A percentile compares a stretch with the other conserved stretches of the same genome.
These are phyloP conservation scores for Campoplex capitator DNA, from an alignment of 2,888 invertebrate genomes.

Conservation along the genomic window DNA sequence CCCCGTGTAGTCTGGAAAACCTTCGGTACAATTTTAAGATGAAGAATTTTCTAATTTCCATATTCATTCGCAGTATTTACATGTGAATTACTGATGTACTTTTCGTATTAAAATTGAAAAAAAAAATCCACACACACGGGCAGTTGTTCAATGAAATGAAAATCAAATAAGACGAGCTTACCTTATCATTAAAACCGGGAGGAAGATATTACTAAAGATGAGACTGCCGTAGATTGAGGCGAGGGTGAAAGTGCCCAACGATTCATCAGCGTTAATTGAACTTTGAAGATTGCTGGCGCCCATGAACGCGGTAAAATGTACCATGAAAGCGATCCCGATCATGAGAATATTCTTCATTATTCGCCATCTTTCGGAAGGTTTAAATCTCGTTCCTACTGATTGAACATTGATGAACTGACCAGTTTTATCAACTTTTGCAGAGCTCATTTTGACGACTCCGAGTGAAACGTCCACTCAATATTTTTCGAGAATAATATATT, in stretches of 20 bases:
- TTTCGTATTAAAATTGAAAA: not conserved
- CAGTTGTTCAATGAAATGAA: not conserved
- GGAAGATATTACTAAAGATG: slow-evolving; percentile 95
- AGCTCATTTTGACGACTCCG: slow-evolving; percentile 56
- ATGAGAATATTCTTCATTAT: slow-evolving; percentile 94
- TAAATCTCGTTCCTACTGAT: slow-evolving; percentile 69
- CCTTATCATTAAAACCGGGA: slow-evolving; percentile 94
- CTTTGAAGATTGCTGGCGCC: slow-evolving; percentile 94
- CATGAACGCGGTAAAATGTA: slow-evolving; percentile 96
- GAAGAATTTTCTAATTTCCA: not conserved
- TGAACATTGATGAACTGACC: slow-evolving; percentile 75
- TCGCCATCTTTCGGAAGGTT: slow-evolving; percentile 89
- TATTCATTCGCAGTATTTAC: not conserved
- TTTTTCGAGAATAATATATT: not conserved
- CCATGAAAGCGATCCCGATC: slow-evolving; percentile 95
- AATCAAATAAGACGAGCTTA: slow-evolving; percentile 82
- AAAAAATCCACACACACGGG: not conserved
- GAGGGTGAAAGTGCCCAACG: slow-evolving; percentile 93
- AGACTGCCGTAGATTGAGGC: slow-evolving; percentile 95
- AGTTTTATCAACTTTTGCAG: slow-evolving; percentile 60
- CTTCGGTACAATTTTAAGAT: not conserved
- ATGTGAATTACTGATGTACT: not conserved
- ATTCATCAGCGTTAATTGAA: slow-evolving; percentile 93
- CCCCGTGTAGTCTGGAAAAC: not conserved
- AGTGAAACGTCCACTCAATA: not conserved